Evolutionary conservation across 2,113 vertebrate species (phyloP), one percentile per base, ranked within the genome.

Genomic region (Barbus barbus): DNA sequence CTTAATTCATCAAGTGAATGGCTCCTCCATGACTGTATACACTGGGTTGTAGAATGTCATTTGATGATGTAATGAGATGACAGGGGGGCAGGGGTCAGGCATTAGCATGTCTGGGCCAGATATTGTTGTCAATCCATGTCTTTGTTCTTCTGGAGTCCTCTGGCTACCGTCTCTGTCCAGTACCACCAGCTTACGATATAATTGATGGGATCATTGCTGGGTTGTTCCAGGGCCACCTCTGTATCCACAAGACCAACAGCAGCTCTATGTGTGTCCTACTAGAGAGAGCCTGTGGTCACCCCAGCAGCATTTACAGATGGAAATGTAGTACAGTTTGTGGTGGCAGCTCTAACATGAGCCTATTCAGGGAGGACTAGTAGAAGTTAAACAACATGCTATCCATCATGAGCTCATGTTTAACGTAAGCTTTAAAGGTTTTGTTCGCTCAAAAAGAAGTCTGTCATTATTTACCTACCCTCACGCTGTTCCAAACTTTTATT

Each of bases 171-270:
- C 38, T 81, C 48, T 61, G n/a, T 60, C 85, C 24, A 79, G 77
- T 63, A 82, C 82, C 88, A 87, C 88, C 88, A 91, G 87, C 86
- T 89, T 88, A 88, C 87, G 80, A 36, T 13, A 51, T 83, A 87
- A 86, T 79, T 83, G 87, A 73, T 38, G 60, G 16, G 44, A 26
- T 38, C 33, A 46, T 79, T n/a, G 18, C 83, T 71, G 24, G 65
- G 60, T 48, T 73, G 51, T 78, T 74, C 81, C 53, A 41, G 56
- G 80, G 31, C 33, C 60, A 63, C 41, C 48, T 72, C 46, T 53
- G 51, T 83, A 67, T 60, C 85, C 14, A 44, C 58, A 79, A 79
- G 77, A 11, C 24, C 38, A 65, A 79, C n/a, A 46, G 38, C 51
- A 20, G 60, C 9, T 69, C 14, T 60, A 83, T 83, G n/a, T 72